Base-by-base conservation (phyloP, 2,797 vertebrate genomes). In the Hylomyscus alleni region DNA sequence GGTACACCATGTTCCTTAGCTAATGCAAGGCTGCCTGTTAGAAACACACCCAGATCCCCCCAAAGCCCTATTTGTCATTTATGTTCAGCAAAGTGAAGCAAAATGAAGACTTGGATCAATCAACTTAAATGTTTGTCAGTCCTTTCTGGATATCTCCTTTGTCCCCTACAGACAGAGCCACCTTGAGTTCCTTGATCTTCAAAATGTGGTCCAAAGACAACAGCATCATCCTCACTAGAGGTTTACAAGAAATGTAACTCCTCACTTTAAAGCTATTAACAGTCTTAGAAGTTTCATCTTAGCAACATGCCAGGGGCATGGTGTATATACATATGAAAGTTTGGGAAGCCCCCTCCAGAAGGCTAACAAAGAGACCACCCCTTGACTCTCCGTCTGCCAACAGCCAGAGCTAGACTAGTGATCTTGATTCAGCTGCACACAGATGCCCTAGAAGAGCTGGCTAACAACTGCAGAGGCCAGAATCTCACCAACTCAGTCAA, bases 321-420 rank as follows among this genome's bases (percentile, higher is more conserved):
- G 20, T n/a, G 7, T 31, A 3, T 3, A 54, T 0, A 10, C 29
- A 26, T 31, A 0, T 4, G 40, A 62, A 29, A 26, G 40, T 31
- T 29, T 19, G 4, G n/a, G 40, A 54, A 31, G 9, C 11, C 54
- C 72, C 40, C 56, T 87, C 50, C 40, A n/a, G 26, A 85, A 73
- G 29, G 15, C 24, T 31, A 44, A 75, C 86, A 26, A 20, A 60
- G 73, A 65, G 65, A 50, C 22, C 12, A 11, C 7, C 34, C 8
- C 17, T 56, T 77, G 2, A 17, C 17, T 69, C 13, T 54, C 47
- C n/a, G 47, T 44, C 62, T 80, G 31, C 52, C 93, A 40, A 60
- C 47, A 72, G 31, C 29, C 78, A 76, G 47, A 40, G 34, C 56
- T 58, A 56, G 52, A 81, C 44, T 24, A 17, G 11, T 4, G 60